These are phyloP conservation scores for Carapus acus DNA, from an alignment of 2,797 vertebrate genomes.

Conservation along the genomic window DNA sequence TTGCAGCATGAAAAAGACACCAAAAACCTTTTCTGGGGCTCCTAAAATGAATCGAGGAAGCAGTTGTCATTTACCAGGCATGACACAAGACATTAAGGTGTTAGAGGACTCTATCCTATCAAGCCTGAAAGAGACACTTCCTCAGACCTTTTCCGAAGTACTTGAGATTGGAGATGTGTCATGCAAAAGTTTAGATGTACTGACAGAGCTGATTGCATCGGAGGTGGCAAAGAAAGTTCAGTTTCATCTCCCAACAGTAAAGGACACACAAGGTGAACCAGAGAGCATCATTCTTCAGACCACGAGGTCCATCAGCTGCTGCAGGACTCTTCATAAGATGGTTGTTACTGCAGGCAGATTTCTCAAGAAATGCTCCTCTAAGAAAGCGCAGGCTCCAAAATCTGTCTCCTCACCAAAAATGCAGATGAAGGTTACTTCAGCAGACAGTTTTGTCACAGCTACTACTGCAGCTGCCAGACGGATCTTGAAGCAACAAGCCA, in stretches of 20 bases:
- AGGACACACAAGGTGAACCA: not conserved
- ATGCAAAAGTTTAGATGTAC: not conserved
- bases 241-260: not conserved
- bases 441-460: not conserved
- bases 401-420: not conserved
- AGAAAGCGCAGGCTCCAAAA: not conserved
- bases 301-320: not conserved
- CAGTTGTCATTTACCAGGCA: not conserved
- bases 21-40: too few species aligned
- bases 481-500: not conserved
- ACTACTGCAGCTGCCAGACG: not conserved
- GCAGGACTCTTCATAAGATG: not conserved
- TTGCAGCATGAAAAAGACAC: too few species aligned
- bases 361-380: not conserved
- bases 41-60: too few species aligned
- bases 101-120: not conserved
- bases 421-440: not conserved
- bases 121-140: not conserved
- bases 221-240: not conserved
- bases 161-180: not conserved
- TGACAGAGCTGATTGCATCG: not conserved
- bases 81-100: not conserved
- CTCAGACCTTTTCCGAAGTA: not conserved
- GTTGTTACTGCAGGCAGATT: not conserved
- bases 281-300: not conserved